These are phyloP conservation scores for Lanistes nyassanus DNA, from an alignment of 1,140 invertebrate genomes.

Conservation along the genomic window DNA sequence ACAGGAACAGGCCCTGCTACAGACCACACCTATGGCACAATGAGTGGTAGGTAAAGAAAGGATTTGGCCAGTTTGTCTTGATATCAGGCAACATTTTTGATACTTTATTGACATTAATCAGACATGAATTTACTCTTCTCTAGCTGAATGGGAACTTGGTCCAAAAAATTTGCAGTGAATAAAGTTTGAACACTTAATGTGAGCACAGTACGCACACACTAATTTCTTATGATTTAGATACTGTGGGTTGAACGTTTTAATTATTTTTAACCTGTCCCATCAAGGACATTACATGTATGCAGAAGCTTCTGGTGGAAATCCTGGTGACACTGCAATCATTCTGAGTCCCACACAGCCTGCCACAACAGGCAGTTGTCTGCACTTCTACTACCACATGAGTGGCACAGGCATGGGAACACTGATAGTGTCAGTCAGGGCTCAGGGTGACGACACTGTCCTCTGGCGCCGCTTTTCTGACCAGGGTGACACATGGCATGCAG, in stretches of 20 bases:
- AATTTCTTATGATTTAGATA: too few species aligned
- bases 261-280: conserved; percentile 61
- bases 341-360: conserved; percentile 43
- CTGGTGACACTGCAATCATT: conserved; percentile 57
- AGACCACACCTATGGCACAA: conserved; percentile 43
- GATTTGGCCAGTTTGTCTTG: not conserved
- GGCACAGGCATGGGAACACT: conserved; percentile 67
- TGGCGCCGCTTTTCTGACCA: conserved; percentile 50
- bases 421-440: conserved; percentile 42
- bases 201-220: too few species aligned
- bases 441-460: conserved; percentile 30
- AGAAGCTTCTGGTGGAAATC: conserved; percentile 49
- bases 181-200: too few species aligned
- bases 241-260: not conserved
- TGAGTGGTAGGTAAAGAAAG: not conserved
- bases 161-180: too few species aligned
- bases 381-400: conserved; percentile 83
- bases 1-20: conserved; percentile 40
- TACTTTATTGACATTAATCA: too few species aligned
- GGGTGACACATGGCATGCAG: conserved; percentile 49
- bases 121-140: too few species aligned
- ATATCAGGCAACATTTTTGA: not conserved
- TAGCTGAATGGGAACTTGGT: too few species aligned
- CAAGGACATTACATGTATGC: conserved; percentile 60
- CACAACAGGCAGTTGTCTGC: conserved; percentile 48